A percentile compares a stretch with the other conserved stretches of the same genome.
Evolutionary conservation across 2,113 vertebrate species (phyloP).

Genomic region (Podarcis cretensis): DNA sequence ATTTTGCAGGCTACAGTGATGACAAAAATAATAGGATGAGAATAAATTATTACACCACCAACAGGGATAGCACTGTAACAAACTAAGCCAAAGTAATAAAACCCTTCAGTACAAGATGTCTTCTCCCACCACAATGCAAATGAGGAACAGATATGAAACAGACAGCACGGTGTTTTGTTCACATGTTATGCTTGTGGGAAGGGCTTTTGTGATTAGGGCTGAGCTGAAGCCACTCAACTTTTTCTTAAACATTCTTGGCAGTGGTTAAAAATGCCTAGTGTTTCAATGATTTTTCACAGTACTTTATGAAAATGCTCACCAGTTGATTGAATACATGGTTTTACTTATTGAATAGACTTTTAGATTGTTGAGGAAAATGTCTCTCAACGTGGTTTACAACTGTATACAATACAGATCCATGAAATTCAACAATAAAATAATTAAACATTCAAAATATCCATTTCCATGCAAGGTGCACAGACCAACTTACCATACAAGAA

Average conservation of each 20-base stretch:
- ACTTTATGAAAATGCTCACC: background rate
- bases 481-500: no score
- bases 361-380: no score
- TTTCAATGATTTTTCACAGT: background rate
- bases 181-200: background rate
- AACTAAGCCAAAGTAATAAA: background rate
- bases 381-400: no score
- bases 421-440: no score
- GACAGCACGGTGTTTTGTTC: background rate
- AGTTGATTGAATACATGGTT: background rate
- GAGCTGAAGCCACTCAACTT: background rate
- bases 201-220: background rate
- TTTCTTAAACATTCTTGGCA: background rate
- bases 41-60: slow-evolving; percentile 10
- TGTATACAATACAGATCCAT: no score
- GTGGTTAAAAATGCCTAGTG: background rate
- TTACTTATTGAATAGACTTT: no score
- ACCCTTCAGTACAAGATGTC: background rate
- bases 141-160: slow-evolving; percentile 1
- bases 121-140: background rate
- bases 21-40: slow-evolving; percentile 1
- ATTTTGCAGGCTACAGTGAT: background rate
- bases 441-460: no score
- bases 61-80: slow-evolving; percentile 6
- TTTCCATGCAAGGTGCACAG: no score